Evolutionary conservation across 2,113 vertebrate species (phyloP).

Genomic region (Abramis brama): DNA sequence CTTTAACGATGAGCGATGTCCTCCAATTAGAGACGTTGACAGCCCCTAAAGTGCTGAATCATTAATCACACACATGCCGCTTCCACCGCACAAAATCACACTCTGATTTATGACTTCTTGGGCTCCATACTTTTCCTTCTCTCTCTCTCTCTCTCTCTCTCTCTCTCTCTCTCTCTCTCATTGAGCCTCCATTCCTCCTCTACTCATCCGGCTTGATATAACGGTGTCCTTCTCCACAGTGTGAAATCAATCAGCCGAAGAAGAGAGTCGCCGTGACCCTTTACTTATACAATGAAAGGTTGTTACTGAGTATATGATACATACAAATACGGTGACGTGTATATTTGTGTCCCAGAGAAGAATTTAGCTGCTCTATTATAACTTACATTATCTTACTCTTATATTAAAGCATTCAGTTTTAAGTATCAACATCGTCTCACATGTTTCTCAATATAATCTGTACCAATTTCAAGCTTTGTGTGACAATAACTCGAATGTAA

Average conservation of each 20-base stretch:
- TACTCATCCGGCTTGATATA: slow-evolving; percentile 63
- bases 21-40: slow-evolving; percentile 81
- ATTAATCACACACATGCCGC: slow-evolving; percentile 76
- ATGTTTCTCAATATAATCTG: background rate
- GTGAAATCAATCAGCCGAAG: slow-evolving; percentile 68
- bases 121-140: slow-evolving; percentile 55
- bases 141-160: slow-evolving; percentile 42
- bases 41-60: slow-evolving; percentile 74
- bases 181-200: slow-evolving; percentile 16
- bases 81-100: slow-evolving; percentile 71
- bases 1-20: slow-evolving; percentile 82
- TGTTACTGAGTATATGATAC: slow-evolving; percentile 32
- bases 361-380: background rate
- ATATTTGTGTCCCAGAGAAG: background rate
- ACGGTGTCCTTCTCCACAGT: slow-evolving; percentile 58
- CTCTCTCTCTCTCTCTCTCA: slow-evolving; percentile 40
- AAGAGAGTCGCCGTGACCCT: slow-evolving; percentile 48
- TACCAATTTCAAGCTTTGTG: background rate
- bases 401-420: too few species aligned
- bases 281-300: slow-evolving; percentile 45
- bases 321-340: background rate
- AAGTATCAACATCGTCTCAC: background rate
- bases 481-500: background rate
- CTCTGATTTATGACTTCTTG: slow-evolving; percentile 76
- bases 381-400: background rate